Conservation (phyloP, 2,113 vertebrate genomes). For the Meriones unguiculatus region DNA sequence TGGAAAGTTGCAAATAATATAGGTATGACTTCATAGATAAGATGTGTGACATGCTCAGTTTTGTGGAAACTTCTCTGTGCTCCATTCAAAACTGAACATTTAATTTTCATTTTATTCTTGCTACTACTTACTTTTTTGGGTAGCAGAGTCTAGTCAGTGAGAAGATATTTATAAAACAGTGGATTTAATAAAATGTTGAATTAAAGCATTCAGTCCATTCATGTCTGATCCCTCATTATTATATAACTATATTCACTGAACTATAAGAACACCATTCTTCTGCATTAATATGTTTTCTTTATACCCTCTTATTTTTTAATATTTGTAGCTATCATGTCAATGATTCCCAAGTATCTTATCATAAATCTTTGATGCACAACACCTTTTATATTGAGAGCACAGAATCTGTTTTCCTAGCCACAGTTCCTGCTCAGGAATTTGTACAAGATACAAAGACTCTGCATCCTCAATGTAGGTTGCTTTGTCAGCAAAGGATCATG, state of each 20-base stretch:
- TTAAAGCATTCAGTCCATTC: neutral
- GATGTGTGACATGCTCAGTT: conserved; percentile 40
- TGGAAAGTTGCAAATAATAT: conserved; percentile 14
- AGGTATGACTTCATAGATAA: neutral
- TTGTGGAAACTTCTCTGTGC: neutral
- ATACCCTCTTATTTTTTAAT: conserved; percentile 19
- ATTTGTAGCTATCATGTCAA: neutral
- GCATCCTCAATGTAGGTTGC: conserved; percentile 73
- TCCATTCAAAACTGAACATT: conserved; percentile 29
- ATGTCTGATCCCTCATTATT: neutral
- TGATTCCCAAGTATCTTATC: conserved; percentile 48
- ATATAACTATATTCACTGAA: conserved; percentile 17
- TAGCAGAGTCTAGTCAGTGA: conserved; percentile 32
- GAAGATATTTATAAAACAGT: conserved; percentile 1
- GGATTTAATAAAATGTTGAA: conserved; percentile 28
- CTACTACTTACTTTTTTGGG: conserved; percentile 4
- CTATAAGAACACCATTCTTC: conserved; percentile 1
- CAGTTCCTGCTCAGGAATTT: conserved; percentile 56
- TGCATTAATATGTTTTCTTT: conserved; percentile 15
- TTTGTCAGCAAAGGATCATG: conserved; percentile 79
- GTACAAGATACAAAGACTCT: conserved; percentile 53
- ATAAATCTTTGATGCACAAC: neutral
- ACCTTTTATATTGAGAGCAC: neutral
- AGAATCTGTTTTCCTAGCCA: neutral
- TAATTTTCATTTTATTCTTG: conserved; percentile 25